Evolutionary conservation across 2,797 vertebrate species (phyloP), one percentile per base, ranked within the genome.

Genomic region (Halcyon smyrnensis): DNA sequence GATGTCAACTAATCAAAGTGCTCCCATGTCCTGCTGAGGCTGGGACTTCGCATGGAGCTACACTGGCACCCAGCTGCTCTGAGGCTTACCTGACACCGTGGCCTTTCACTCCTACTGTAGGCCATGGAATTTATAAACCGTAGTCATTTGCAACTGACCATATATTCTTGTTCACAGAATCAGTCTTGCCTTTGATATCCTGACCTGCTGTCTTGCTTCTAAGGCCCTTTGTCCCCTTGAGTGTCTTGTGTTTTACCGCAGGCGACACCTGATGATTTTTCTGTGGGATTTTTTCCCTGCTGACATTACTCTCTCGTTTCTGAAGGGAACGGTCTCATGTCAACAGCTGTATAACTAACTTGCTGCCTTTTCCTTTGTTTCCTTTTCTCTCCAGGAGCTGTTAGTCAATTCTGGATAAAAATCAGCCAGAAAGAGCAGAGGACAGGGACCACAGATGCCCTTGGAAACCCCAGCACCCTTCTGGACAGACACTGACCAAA

Each of bases 341-440:
- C 41, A 83, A 67, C 53, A 85, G 28, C 71, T 89, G 53, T n/a
- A 9, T 75, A 41, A 90, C 25, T 74, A 87, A 69, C 70, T 64
- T 79, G 8, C 41, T 90, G 41, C 37, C 21, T 95, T 91, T 85
- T 79, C 43, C 84, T 95, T 89, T 95, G 68, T 94, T 59, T 94
- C 45, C 27, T 82, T 94, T 79, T 65, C 78, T 75, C 53, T 94
- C 32, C 83, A 97, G 97, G 97, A 95, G 87, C 93, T 97, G 75
- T 93, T 97, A 63, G 91, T 97, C 84, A 96, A 97, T 85, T 95
- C 95, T 53, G 96, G 93, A 94, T 97, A 96, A 95, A 70, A 37
- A 15, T 84, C 84, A 69, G 71, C 71, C 20, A 1, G 51, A 67
- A 77, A 93, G 73, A 95, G 77, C 93, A 91, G 90, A 96, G 54